A percentile compares a stretch with the other conserved stretches of the same genome.
phyloP scores from a whole-genome alignment of 2,888 invertebrate species.

The Tetramorium bicarinatum region DNA sequence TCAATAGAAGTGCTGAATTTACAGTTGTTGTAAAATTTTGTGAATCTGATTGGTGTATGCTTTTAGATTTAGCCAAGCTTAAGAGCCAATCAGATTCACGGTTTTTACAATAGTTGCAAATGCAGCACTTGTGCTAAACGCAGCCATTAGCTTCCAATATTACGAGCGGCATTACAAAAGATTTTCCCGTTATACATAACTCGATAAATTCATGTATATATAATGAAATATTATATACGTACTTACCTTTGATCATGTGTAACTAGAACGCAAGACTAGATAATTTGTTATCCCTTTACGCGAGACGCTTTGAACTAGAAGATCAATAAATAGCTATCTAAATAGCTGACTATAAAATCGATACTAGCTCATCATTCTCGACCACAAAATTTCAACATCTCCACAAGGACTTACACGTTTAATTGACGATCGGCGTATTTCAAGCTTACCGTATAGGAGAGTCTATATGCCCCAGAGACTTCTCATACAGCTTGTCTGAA shows the following conservation, averaged over 20 bases:
- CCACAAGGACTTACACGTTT: constrained; percentile 16
- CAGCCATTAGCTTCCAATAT: background rate
- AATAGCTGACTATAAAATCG: constrained; percentile 19
- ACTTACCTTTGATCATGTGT: background rate
- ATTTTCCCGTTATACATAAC: background rate
- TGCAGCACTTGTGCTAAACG: too few relatives aligned
- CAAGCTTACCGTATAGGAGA: background rate
- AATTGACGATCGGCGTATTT: constrained; percentile 45
- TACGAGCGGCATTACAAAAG: background rate
- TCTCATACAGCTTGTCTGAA: constrained; percentile 33
- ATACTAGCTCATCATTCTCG: constrained; percentile 1
- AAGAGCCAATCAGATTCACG: too few relatives aligned
- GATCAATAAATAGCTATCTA: constrained; percentile 21
- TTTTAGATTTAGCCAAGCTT: too few relatives aligned
- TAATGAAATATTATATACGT: background rate
- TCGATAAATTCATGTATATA: background rate
- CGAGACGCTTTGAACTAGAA: background rate
- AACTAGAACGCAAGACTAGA: background rate
- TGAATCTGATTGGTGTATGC: too few relatives aligned
- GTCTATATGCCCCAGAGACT: constrained; percentile 17
- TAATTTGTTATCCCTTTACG: background rate
- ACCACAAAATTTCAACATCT: constrained; percentile 26
- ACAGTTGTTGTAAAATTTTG: too few relatives aligned
- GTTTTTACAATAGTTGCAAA: too few relatives aligned
- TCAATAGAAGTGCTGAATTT: too few relatives aligned